A percentile compares a stretch with the other conserved stretches of the same genome.
phyloP scores from a whole-genome alignment of 2,113 vertebrate species.

The Myotis yumanensis region DNA sequence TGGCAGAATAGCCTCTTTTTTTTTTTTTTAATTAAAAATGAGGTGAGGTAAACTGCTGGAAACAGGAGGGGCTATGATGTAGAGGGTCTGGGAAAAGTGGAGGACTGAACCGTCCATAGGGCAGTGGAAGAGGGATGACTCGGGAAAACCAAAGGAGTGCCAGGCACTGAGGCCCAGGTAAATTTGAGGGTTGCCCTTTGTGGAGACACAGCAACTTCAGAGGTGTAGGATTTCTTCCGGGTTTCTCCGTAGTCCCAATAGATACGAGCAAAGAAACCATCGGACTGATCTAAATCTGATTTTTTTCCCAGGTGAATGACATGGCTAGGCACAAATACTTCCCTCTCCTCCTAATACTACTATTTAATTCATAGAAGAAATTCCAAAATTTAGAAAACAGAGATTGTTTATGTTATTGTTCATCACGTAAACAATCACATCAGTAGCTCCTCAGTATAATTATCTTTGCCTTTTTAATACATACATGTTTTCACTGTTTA shows the following conservation, averaged over 20 bases:
- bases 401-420: too few relatives aligned
- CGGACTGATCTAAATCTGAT: not conserved
- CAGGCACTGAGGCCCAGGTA: not conserved
- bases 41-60: not conserved
- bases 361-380: not conserved
- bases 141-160: not conserved
- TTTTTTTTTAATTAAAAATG: not conserved
- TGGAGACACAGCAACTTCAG: not conserved
- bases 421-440: not conserved
- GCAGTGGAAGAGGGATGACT: not conserved
- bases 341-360: not conserved
- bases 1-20: not conserved
- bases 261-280: not conserved
- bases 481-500: not conserved
- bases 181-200: too few relatives aligned
- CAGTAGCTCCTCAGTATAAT: not conserved
- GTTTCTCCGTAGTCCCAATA: not conserved
- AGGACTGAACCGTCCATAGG: not conserved
- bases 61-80: not conserved
- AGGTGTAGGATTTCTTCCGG: not conserved
- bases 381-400: slow-evolving; percentile 23
- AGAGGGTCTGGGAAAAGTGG: not conserved
- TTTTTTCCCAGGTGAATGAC: not conserved
- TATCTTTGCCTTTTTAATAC: not conserved
- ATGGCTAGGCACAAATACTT: not conserved